These are phyloP conservation scores for Gadus chalcogrammus DNA, from an alignment of 2,113 vertebrate species.

Conservation along the genomic window DNA sequence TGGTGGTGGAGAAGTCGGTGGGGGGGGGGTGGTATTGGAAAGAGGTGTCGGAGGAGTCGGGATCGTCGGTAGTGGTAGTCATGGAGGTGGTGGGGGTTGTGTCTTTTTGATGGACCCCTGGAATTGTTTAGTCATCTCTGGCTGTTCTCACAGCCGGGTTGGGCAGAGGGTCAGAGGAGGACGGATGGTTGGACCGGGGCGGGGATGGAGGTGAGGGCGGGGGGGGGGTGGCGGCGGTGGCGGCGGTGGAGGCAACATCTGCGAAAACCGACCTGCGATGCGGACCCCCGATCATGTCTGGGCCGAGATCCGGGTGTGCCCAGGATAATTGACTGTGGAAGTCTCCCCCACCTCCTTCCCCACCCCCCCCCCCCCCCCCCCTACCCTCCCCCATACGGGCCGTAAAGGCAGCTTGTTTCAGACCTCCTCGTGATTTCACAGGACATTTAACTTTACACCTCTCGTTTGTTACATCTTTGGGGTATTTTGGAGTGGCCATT, in stretches of 20 bases:
- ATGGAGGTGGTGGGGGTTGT: background rate
- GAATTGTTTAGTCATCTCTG: conserved; percentile 38
- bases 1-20: background rate
- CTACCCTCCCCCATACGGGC: conserved; percentile 24
- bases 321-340: conserved; percentile 60
- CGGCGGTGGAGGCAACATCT: conserved; percentile 39
- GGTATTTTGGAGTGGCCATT: conserved; percentile 73
- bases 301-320: conserved; percentile 27
- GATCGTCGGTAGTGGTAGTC: too few species aligned
- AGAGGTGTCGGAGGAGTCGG: too few species aligned
- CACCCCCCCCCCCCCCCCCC: background rate
- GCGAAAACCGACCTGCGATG: conserved; percentile 43
- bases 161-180: background rate
- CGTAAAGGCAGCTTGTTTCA: conserved; percentile 67
- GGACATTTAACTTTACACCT: conserved; percentile 77
- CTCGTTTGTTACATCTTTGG: conserved; percentile 73
- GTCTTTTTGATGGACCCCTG: conserved; percentile 36
- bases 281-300: conserved; percentile 46
- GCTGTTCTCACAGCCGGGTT: conserved; percentile 23
- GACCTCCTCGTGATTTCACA: conserved; percentile 76
- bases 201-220: background rate
- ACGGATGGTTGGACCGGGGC: background rate
- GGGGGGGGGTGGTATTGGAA: too few species aligned
- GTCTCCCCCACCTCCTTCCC: conserved; percentile 27
- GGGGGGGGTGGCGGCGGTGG: background rate